phyloP scores from a whole-genome alignment of 2,888 invertebrate genomes.

The Pyrgus malvae region DNA sequence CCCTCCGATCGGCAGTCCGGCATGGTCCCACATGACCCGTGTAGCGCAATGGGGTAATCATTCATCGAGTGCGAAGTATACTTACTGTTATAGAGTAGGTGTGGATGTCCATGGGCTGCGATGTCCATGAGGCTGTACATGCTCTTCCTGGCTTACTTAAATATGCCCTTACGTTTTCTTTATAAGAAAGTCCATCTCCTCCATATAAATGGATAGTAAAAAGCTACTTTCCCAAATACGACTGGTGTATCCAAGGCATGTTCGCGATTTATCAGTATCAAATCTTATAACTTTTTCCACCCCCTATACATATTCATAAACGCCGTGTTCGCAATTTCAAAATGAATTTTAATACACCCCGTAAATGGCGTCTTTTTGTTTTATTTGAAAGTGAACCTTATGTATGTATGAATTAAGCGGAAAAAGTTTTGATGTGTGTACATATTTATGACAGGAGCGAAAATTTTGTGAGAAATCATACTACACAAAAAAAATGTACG shows the following conservation, averaged over 20 bases:
- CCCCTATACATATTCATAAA: conserved; percentile 62
- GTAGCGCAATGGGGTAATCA: too few species aligned
- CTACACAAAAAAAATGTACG: too few species aligned
- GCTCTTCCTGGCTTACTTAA: too few species aligned
- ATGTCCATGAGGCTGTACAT: too few species aligned
- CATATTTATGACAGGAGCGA: too few species aligned
- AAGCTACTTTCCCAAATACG: conserved; percentile 47
- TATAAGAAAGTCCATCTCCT: not conserved
- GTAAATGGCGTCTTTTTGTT: not conserved
- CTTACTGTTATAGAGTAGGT: too few species aligned
- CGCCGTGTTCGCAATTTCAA: not conserved
- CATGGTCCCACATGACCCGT: too few species aligned
- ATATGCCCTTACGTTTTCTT: not conserved
- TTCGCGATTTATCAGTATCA: conserved; percentile 49
- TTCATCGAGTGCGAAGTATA: too few species aligned
- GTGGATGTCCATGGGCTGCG: too few species aligned
- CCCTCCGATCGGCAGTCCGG: too few species aligned
- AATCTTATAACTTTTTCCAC: conserved; percentile 53
- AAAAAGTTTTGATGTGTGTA: too few species aligned
- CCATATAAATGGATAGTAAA: conserved; percentile 36
- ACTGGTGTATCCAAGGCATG: conserved; percentile 14
- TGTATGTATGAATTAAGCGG: not conserved
- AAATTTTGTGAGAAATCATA: too few species aligned
- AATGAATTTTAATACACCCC: conserved; percentile 12
- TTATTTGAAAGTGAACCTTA: not conserved